Evolutionary conservation across 2,888 invertebrate species (phyloP).

Genomic region (Thymelicus lineola): DNA sequence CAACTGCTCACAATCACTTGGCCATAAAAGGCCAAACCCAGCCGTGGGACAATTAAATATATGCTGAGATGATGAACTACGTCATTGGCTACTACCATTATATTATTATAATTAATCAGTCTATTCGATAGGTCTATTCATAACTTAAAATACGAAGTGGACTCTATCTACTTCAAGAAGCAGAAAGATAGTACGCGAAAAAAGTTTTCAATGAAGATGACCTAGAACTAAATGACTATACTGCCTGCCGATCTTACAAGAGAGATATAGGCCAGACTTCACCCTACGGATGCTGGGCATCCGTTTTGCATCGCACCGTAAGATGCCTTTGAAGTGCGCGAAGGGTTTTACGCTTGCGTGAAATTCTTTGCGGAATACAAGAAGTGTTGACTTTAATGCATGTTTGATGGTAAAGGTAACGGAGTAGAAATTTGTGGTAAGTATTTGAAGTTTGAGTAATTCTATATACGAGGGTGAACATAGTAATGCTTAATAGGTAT

Average conservation of each 20-base stretch:
- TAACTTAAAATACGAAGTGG: too few relatives aligned
- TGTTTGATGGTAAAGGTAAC: background rate
- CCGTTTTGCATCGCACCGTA: slow-evolving; percentile 11
- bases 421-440: too few relatives aligned
- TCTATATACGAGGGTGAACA: too few relatives aligned
- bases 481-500: too few relatives aligned
- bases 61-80: too few relatives aligned
- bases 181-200: background rate
- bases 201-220: background rate
- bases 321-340: slow-evolving; percentile 21
- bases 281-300: slow-evolving; percentile 15
- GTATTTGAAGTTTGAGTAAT: too few relatives aligned
- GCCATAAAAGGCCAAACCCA: too few relatives aligned
- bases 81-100: too few relatives aligned
- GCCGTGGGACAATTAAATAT: too few relatives aligned
- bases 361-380: slow-evolving; percentile 17
- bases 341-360: slow-evolving; percentile 9
- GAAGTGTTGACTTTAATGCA: slow-evolving; percentile 4
- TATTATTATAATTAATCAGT: too few relatives aligned
- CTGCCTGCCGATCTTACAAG: background rate
- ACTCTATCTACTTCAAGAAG: background rate
- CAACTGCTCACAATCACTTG: too few relatives aligned
- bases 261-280: background rate
- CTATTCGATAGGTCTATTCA: too few relatives aligned
- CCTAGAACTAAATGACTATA: background rate